These are phyloP conservation scores for Alsophila aescularia DNA, from an alignment of 2,888 invertebrate species.

Conservation along the genomic window DNA sequence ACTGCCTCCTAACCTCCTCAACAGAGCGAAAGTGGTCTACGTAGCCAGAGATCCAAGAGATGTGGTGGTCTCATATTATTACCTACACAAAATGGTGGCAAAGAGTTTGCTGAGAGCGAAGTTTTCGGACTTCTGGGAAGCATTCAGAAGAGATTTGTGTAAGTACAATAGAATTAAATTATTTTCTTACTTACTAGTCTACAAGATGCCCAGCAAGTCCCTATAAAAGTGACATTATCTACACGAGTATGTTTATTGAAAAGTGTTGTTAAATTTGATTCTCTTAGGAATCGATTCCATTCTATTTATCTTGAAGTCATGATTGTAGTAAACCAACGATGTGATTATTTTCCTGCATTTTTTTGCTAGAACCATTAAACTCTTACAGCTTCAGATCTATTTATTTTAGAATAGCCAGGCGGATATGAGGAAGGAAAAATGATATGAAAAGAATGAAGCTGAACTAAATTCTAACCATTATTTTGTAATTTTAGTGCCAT, in stretches of 20 bases:
- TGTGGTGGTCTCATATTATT: constrained; percentile 88
- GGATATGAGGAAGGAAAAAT: too few species aligned
- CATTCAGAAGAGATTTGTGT: constrained; percentile 85
- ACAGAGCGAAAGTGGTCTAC: constrained; percentile 86
- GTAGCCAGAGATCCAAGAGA: constrained; percentile 90
- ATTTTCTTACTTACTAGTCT: neutral
- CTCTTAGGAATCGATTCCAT: too few species aligned
- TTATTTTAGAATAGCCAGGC: too few species aligned
- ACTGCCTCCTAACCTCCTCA: constrained; percentile 78
- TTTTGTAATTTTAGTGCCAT: constrained; percentile 63
- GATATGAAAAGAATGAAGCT: neutral
- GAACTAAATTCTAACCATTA: neutral
- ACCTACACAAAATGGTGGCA: constrained; percentile 85
- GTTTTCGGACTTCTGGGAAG: constrained; percentile 84
- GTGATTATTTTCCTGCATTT: too few species aligned
- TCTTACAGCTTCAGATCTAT: too few species aligned
- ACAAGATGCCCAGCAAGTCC: too few species aligned
- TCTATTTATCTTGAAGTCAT: too few species aligned
- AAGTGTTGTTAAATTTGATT: too few species aligned
- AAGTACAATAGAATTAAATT: constrained; percentile 46
- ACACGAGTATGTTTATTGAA: too few species aligned
- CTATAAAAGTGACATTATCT: too few species aligned
- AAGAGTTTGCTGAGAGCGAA: constrained; percentile 78
- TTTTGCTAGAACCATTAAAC: too few species aligned
- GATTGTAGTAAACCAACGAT: too few species aligned